Conservation (phyloP, 2,888 invertebrate genomes). For the Platycheirus rosarum region DNA sequence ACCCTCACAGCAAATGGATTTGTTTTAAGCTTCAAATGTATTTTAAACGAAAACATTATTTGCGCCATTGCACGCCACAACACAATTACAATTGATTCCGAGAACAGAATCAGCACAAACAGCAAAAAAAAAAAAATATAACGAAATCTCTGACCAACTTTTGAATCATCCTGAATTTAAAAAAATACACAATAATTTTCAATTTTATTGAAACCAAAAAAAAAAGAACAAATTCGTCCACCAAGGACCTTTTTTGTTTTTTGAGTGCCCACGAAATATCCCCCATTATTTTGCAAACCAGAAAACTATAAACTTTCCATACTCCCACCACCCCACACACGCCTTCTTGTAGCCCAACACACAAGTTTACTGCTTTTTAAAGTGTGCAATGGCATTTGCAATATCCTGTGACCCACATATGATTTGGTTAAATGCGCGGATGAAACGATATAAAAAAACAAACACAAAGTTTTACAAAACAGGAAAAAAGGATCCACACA, state of each 20-base stretch:
- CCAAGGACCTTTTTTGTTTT: constrained; percentile 36
- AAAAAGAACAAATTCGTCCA: constrained; percentile 21
- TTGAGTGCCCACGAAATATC: constrained; percentile 40
- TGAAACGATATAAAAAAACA: constrained; percentile 17
- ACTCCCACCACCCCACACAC: not conserved
- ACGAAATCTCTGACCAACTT: constrained; percentile 23
- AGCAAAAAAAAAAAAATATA: constrained; percentile 2
- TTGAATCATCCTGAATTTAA: constrained; percentile 54
- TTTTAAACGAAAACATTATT: constrained; percentile 42
- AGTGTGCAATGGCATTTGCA: constrained; percentile 59
- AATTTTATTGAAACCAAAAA: constrained; percentile 59
- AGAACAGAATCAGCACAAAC: not conserved
- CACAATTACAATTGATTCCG: constrained; percentile 42
- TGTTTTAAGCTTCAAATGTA: constrained; percentile 24
- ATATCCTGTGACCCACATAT: constrained; percentile 69
- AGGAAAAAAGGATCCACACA: constrained; percentile 11
- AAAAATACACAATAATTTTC: constrained; percentile 63
- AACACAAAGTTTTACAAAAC: not conserved
- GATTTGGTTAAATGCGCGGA: constrained; percentile 59
- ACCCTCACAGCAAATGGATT: not conserved
- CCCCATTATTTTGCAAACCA: constrained; percentile 31
- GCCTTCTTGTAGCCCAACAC: not conserved
- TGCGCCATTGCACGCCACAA: constrained; percentile 53
- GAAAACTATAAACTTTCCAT: constrained; percentile 52
- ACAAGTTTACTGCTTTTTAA: constrained; percentile 42